These are phyloP conservation scores for Microctenopoma steveboyesi DNA, from an alignment of 2,797 vertebrate genomes.

Conservation along the genomic window DNA sequence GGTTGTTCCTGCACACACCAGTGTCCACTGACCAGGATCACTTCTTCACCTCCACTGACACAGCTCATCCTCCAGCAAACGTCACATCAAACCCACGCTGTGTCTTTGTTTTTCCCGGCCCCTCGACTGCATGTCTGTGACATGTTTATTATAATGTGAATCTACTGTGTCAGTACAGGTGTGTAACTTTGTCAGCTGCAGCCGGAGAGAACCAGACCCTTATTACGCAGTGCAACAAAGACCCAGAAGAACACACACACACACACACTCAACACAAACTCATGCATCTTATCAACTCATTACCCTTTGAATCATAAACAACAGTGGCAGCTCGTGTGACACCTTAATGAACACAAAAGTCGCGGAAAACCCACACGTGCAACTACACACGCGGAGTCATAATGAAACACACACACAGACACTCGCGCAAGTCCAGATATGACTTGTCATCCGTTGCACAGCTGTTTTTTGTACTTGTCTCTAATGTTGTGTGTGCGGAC, in stretches of 20 bases:
- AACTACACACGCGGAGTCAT: slow-evolving; percentile 48
- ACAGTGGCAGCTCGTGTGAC: slow-evolving; percentile 58
- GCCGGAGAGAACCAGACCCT: not conserved
- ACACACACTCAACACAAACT: slow-evolving; percentile 6
- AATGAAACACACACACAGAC: slow-evolving; percentile 31
- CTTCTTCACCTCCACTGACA: not conserved
- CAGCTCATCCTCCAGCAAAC: not conserved
- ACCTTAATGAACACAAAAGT: slow-evolving; percentile 69
- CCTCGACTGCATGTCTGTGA: not conserved
- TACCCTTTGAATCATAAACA: slow-evolving; percentile 66
- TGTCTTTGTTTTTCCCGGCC: not conserved
- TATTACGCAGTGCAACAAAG: slow-evolving; percentile 8
- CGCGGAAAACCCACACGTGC: slow-evolving; percentile 21
- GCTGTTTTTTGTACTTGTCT: slow-evolving; percentile 72
- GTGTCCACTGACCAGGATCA: not conserved
- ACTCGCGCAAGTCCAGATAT: slow-evolving; percentile 58
- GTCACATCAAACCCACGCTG: not conserved
- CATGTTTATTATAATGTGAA: slow-evolving; percentile 25
- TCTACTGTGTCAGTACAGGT: slow-evolving; percentile 8
- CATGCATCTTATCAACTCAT: slow-evolving; percentile 67
- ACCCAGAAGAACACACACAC: slow-evolving; percentile 4
- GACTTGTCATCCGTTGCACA: slow-evolving; percentile 67
- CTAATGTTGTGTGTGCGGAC: slow-evolving; percentile 74
- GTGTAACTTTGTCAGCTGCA: not conserved
- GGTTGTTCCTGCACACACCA: slow-evolving; percentile 1